phyloP scores from a whole-genome alignment of 2,113 vertebrate genomes.

The Syrmaticus mikado region DNA sequence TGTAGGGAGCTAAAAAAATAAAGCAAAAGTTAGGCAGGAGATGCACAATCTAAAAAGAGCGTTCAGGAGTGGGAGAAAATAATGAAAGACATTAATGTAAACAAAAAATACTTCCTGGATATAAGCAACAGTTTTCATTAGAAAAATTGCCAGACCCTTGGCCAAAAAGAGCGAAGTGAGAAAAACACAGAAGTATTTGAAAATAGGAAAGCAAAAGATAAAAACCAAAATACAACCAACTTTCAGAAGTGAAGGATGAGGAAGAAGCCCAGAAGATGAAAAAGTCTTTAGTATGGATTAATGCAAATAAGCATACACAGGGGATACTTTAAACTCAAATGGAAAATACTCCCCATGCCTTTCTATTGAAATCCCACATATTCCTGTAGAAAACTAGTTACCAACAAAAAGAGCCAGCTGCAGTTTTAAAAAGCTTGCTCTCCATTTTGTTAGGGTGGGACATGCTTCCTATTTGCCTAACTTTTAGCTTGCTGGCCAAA shows the following conservation, averaged over 20 bases:
- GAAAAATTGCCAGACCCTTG: constrained; percentile 8
- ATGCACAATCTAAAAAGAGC: not conserved
- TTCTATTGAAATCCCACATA: constrained; percentile 17
- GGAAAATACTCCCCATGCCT: constrained; percentile 33
- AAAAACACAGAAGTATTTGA: not conserved
- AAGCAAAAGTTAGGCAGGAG: not conserved
- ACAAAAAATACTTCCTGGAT: constrained; percentile 15
- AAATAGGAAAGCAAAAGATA: not conserved
- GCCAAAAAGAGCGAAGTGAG: not conserved
- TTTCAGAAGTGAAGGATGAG: not conserved
- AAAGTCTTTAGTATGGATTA: not conserved
- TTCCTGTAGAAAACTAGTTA: constrained; percentile 8
- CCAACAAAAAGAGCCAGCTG: constrained; percentile 26
- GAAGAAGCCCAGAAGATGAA: constrained; percentile 8
- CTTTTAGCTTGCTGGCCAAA: constrained; percentile 30
- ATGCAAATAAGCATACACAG: not conserved
- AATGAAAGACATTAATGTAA: not conserved
- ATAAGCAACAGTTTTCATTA: not conserved
- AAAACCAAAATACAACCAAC: not conserved
- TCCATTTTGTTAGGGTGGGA: constrained; percentile 30
- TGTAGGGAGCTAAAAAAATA: not conserved
- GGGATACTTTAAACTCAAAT: not conserved
- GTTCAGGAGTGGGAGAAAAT: not conserved
- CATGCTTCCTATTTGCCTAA: constrained; percentile 63
- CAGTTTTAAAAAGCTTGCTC: constrained; percentile 24